These are phyloP conservation scores for Naja naja DNA, from an alignment of 2,113 vertebrate species.

Conservation along the genomic window DNA sequence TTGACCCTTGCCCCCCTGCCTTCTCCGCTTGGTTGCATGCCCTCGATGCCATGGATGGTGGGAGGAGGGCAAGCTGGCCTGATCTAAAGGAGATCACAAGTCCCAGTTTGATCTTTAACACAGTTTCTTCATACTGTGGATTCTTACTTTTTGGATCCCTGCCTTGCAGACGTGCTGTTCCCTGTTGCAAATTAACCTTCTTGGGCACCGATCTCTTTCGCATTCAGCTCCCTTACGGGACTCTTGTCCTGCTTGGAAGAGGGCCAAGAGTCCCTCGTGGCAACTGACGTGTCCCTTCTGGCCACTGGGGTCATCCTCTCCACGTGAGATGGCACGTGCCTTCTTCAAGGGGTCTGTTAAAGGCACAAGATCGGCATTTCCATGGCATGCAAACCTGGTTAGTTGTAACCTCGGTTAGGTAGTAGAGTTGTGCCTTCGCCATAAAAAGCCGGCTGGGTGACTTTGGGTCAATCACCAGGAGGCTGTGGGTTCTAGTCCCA, in stretches of 20 bases:
- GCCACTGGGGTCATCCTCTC: not conserved
- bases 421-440: too few relatives aligned
- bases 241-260: not conserved
- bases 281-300: too few relatives aligned
- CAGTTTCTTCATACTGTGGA: not conserved
- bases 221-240: not conserved
- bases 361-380: not conserved
- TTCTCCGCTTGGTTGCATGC: not conserved
- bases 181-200: not conserved
- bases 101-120: not conserved
- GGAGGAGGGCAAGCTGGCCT: not conserved
- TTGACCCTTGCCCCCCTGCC: too few relatives aligned
- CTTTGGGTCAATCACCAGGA: too few relatives aligned
- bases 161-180: too few relatives aligned
- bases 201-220: too few relatives aligned
- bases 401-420: not conserved
- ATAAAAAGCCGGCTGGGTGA: too few relatives aligned
- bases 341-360: not conserved
- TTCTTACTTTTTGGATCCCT: rapidly evolving
- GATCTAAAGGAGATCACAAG: not conserved
- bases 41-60: not conserved
- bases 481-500: too few relatives aligned
- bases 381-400: not conserved
- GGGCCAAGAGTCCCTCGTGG: not conserved
- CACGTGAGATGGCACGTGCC: not conserved